Evolutionary conservation across 2,113 vertebrate species (phyloP).

Genomic region (Mola mola): DNA sequence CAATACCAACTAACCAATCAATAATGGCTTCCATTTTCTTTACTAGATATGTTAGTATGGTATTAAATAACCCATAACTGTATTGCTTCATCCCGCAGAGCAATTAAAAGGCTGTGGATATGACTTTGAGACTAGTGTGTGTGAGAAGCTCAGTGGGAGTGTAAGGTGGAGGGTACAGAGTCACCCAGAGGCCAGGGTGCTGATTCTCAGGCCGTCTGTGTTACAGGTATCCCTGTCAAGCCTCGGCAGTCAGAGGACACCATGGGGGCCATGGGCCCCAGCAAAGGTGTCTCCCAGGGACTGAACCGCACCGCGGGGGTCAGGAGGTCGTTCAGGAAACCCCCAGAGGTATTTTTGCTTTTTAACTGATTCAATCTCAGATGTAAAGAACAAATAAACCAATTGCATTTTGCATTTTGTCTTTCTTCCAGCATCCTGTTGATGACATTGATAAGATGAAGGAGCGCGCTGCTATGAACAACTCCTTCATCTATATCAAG

Average conservation of each 20-base stretch:
- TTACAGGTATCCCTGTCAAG: conserved; percentile 92
- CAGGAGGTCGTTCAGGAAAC: conserved; percentile 95
- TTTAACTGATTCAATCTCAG: not conserved
- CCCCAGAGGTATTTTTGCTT: conserved; percentile 87
- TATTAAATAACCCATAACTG: conserved; percentile 52
- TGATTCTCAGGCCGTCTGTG: conserved; percentile 29
- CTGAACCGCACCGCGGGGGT: conserved; percentile 93
- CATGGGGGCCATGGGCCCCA: conserved; percentile 86
- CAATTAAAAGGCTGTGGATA: conserved; percentile 60
- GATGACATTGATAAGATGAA: conserved; percentile 99
- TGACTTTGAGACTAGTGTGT: conserved; percentile 48
- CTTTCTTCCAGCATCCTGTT: conserved; percentile 87
- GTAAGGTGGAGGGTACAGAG: conserved; percentile 35
- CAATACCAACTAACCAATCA: conserved; percentile 34
- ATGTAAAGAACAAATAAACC: not conserved
- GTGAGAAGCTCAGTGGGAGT: conserved; percentile 38
- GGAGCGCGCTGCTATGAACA: conserved; percentile 98
- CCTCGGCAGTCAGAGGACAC: conserved; percentile 92
- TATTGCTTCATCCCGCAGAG: conserved; percentile 45
- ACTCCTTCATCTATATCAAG: conserved; percentile 99
- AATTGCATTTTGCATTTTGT: not conserved
- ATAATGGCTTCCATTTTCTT: conserved; percentile 51
- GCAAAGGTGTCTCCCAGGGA: conserved; percentile 92
- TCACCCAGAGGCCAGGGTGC: conserved; percentile 44
- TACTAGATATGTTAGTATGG: conserved; percentile 29